Base-by-base conservation (phyloP, 2,888 invertebrate species). In the Psylliodes chrysocephalus region DNA sequence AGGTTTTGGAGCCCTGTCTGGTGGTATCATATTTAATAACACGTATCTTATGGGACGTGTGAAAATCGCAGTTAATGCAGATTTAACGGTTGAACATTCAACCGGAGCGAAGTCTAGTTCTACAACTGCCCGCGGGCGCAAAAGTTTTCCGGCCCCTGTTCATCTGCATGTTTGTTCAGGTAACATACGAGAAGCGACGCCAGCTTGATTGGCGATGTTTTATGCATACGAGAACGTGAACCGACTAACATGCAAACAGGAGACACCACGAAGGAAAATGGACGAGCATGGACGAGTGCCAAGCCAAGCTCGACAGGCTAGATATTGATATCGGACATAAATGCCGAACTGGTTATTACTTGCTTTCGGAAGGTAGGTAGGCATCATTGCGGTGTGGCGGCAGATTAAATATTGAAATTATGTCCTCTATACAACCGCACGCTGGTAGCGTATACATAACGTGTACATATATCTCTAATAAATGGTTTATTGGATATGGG, bases 151-250 rank as follows among this genome's bases (percentile, higher is more conserved):
- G 10, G 18, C 42, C 18, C 6, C 1, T 3, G 15, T 55, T 55
- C 46, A 44, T 55, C 46, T 55, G 44, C 55, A 59, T 59, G 49
- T 59, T 59, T 49, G 49, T 35, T 59, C 22, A 59, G 59, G 59
- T 53, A 63, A 59, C 63, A 57, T 63, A 59, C 56, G 44, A 38
- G 38, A 42, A 47, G 38, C 56, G 56, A 51, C 49, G 56, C 56
- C 42, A 30, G 46, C 53, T 52, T 63, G 63, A 63, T 63, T 63
- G 63, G 52, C 33, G 40, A 63, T 63, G 59, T 63, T 59, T 63
- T 63, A 63, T 63, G 63, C 59, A 63, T 63, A 30, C 15, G 40
- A 53, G 53, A 40, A 51, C 40, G 17, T 59, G 18, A n/a, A 28
- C 18, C 25, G 33, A 33, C 42, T 57, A 35, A 52, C 44, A 25